phyloP scores from a whole-genome alignment of 2,888 invertebrate genomes.

The Eremobia ochroleuca region DNA sequence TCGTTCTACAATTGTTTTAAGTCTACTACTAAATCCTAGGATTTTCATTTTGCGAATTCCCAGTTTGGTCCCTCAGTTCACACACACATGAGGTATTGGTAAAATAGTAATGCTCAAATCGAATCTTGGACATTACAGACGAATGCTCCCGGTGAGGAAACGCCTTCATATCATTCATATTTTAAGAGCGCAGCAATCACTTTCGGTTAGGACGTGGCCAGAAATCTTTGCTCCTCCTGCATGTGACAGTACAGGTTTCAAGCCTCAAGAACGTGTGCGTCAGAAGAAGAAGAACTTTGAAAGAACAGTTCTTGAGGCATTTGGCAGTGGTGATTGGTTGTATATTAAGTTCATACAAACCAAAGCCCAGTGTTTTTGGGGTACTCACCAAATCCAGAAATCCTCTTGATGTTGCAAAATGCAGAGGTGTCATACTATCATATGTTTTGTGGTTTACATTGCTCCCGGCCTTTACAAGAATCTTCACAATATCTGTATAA shows the following conservation, averaged over 20 bases:
- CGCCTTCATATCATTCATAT: background rate
- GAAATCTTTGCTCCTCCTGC: background rate
- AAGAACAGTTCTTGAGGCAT: background rate
- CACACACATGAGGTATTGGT: too few relatives aligned
- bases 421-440: slow-evolving; percentile 92
- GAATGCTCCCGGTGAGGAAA: background rate
- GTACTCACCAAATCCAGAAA: slow-evolving; percentile 87
- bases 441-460: slow-evolving; percentile 92
- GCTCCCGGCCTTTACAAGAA: slow-evolving; percentile 90
- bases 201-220: background rate
- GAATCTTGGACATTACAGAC: background rate
- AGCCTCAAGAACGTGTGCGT: too few relatives aligned
- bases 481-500: slow-evolving; percentile 90
- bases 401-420: slow-evolving; percentile 92
- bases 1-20: too few relatives aligned
- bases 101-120: background rate
- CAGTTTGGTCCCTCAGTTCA: too few relatives aligned
- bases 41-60: too few relatives aligned
- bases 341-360: too few relatives aligned
- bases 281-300: background rate
- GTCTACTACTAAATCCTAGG: too few relatives aligned
- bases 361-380: background rate
- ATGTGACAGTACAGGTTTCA: background rate
- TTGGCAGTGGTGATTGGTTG: background rate
- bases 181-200: background rate